These are phyloP conservation scores for Sakesphorus luctuosus DNA, from an alignment of 2,113 vertebrate species.

Conservation along the genomic window DNA sequence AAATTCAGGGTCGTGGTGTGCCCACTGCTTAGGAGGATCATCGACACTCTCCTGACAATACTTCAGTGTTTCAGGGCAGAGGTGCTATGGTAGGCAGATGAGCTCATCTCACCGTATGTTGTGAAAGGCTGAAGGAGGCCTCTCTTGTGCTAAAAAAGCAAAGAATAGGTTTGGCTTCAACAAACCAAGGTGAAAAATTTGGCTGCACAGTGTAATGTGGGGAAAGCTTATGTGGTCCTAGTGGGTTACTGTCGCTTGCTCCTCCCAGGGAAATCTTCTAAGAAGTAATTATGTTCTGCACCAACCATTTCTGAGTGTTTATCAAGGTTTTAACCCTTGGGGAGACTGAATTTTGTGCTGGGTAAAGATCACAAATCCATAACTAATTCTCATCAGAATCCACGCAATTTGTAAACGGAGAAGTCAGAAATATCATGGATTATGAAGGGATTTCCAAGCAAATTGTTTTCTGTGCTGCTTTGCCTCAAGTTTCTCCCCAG, in stretches of 20 bases:
- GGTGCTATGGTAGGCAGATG: not conserved
- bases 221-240: not conserved
- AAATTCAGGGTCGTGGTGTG: not conserved
- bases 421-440: not conserved
- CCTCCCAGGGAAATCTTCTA: not conserved
- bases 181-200: not conserved
- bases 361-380: not conserved
- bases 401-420: not conserved
- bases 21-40: not conserved
- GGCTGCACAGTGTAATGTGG: fast-evolving
- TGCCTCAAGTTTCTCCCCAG: not conserved
- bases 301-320: no score
- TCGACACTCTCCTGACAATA: not conserved
- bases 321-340: not conserved
- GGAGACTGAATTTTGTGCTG: not conserved
- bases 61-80: not conserved
- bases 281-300: not conserved
- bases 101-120: not conserved
- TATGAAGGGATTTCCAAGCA: not conserved
- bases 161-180: not conserved
- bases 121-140: not conserved
- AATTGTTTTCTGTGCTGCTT: not conserved
- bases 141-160: not conserved
- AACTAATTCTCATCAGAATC: not conserved
- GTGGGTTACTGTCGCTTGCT: not conserved